Base-by-base conservation (phyloP, 1,140 invertebrate genomes). In the Zaprionus nigranus region DNA sequence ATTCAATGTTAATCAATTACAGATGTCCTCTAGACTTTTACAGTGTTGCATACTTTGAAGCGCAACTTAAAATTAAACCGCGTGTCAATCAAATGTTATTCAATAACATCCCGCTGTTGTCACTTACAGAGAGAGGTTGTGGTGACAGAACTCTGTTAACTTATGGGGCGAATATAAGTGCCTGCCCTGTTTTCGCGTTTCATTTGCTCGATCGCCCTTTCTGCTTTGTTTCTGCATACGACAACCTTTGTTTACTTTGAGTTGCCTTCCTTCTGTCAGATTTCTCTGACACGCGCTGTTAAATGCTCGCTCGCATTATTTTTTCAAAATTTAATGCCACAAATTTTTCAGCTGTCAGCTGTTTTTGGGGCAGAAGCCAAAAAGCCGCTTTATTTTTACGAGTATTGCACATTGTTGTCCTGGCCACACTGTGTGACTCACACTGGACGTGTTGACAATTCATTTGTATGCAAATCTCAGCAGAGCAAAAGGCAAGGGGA, bases 401-500 rank as follows among this genome's bases (percentile, higher is more conserved):
- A 70, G 53, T 70, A 74, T 74, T 84, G 80, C 73, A 79, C 61
- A 82, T 60, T 65, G 67, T 68, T 66, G 71, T 71, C 56, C 38
- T 2, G 58, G 51, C 34, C 51, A n/a, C 46, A n/a, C 46, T 13
- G 24, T 61, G 61, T 75, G 64, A 56, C 53, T 58, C 38, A 58
- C 53, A 57, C 77, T 72, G 78, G 66, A 79, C 75, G 81, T 91
- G 90, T 91, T 91, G 88, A 91, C 88, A 91, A 91, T 91, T 91
- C 88, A 91, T 91, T 91, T 91, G 84, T 88, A 91, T 91, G 87
- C 83, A 91, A 91, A 91, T 91, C 87, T 87, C 87, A 72, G 76
- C 81, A 78, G 81, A 84, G 78, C 84, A 81, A 84, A 87, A 83
- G 56, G 63, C 63, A 56, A 28, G 6, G 34, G 11, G 36, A 63